These are phyloP conservation scores for Agrotis clavis DNA, from an alignment of 2,888 invertebrate species.

Conservation along the genomic window DNA sequence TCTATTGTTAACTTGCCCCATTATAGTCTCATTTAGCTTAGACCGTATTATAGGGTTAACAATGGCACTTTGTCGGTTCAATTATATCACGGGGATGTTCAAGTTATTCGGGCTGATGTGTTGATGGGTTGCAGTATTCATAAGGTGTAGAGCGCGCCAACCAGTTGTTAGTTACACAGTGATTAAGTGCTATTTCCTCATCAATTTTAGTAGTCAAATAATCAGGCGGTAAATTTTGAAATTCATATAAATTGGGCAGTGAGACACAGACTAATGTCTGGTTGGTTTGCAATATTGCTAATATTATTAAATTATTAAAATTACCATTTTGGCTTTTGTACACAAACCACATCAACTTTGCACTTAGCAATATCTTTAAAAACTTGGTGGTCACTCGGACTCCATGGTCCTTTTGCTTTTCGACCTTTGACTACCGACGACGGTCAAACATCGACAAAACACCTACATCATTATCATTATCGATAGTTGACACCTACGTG, in stretches of 20 bases:
- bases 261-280: too few species aligned
- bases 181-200: neutral
- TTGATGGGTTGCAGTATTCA: slow-evolving; percentile 31
- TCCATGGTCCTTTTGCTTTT: too few species aligned
- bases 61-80: slow-evolving; percentile 71
- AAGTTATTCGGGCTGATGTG: slow-evolving; percentile 50
- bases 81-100: slow-evolving; percentile 71
- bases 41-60: slow-evolving; percentile 71
- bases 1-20: slow-evolving; percentile 80
- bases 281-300: too few species aligned
- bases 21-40: slow-evolving; percentile 84
- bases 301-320: too few species aligned
- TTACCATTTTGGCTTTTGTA: too few species aligned
- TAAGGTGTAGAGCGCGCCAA: slow-evolving; percentile 14
- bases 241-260: neutral
- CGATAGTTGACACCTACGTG: too few species aligned
- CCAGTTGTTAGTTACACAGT: neutral
- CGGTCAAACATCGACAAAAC: too few species aligned
- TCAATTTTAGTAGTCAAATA: neutral
- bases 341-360: too few species aligned
- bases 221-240: neutral
- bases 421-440: too few species aligned
- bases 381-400: too few species aligned
- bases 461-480: too few species aligned
- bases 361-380: too few species aligned